Evolutionary conservation across 2,888 invertebrate species (phyloP).

Genomic region (Lithophane socia): DNA sequence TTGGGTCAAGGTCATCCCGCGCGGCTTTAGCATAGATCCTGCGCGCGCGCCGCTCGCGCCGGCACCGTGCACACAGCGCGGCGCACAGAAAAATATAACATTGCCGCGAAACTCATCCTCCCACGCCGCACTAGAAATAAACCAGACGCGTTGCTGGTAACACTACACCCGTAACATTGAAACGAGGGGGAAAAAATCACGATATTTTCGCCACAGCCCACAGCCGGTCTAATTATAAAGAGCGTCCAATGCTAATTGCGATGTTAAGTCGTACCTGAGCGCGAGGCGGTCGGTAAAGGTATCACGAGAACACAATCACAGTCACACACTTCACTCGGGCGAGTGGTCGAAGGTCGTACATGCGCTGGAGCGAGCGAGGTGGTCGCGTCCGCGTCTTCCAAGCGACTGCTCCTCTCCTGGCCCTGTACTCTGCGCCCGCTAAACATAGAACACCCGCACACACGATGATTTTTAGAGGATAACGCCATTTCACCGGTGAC

Average conservation of each 20-base stretch:
- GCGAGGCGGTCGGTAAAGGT: slow-evolving; percentile 70
- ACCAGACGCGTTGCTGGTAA: slow-evolving; percentile 86
- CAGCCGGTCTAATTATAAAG: slow-evolving; percentile 72
- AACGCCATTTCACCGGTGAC: slow-evolving; percentile 80
- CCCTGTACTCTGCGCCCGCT: slow-evolving; percentile 76
- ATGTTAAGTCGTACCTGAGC: slow-evolving; percentile 73
- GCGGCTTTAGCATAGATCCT: slow-evolving; percentile 63
- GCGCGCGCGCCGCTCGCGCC: slow-evolving; percentile 62
- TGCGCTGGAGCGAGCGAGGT: slow-evolving; percentile 86
- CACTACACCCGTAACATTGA: slow-evolving; percentile 86
- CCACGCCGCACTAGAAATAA: slow-evolving; percentile 87
- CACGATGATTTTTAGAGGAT: slow-evolving; percentile 76
- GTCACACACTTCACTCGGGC: slow-evolving; percentile 88
- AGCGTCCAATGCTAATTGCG: slow-evolving; percentile 67
- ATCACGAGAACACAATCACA: slow-evolving; percentile 86
- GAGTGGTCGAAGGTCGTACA: slow-evolving; percentile 87
- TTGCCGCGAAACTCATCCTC: slow-evolving; percentile 75
- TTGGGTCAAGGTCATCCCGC: slow-evolving; percentile 86
- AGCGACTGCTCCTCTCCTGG: slow-evolving; percentile 84
- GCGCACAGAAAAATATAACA: slow-evolving; percentile 74
- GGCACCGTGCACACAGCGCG: slow-evolving; percentile 67
- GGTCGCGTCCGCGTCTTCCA: slow-evolving; percentile 88
- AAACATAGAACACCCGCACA: slow-evolving; percentile 81
- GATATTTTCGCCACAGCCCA: slow-evolving; percentile 72
- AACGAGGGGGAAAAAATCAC: slow-evolving; percentile 74